A percentile compares a stretch with the other conserved stretches of the same genome.
Conservation (phyloP, 1,140 invertebrate genomes). For the Brachionus rotundiformis region DNA sequence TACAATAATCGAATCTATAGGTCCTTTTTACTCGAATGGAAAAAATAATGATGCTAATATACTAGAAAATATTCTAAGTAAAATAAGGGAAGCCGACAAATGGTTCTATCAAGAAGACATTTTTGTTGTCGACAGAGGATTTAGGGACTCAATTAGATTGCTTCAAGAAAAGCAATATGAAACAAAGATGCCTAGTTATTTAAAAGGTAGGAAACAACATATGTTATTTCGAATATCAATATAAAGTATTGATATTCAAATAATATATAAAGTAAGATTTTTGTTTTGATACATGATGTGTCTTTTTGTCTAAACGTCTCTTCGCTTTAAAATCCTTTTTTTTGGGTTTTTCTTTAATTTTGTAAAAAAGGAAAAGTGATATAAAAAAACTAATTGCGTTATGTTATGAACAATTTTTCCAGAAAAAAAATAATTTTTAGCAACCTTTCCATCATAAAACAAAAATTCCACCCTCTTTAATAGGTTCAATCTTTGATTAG, state of each 20-base stretch:
- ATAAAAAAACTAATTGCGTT: too few species aligned
- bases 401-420: too few species aligned
- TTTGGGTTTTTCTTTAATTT: too few species aligned
- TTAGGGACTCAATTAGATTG: not conserved
- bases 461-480: too few species aligned
- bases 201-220: conserved; percentile 2
- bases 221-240: not conserved
- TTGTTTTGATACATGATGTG: too few species aligned
- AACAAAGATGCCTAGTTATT: not conserved
- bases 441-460: too few species aligned
- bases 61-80: not conserved
- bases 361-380: too few species aligned
- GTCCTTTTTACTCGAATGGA: not conserved
- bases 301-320: too few species aligned
- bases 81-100: not conserved
- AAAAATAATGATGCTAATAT: not conserved
- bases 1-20: not conserved
- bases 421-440: too few species aligned
- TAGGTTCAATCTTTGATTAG: too few species aligned
- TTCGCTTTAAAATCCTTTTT: too few species aligned
- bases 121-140: not conserved
- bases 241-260: conserved; percentile 1
- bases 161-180: not conserved
- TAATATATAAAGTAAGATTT: not conserved
- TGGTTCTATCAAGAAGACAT: not conserved